A percentile compares a stretch with the other conserved stretches of the same genome.
Conservation (phyloP, 2,888 invertebrate species). For the Oscheius sp. region DNA sequence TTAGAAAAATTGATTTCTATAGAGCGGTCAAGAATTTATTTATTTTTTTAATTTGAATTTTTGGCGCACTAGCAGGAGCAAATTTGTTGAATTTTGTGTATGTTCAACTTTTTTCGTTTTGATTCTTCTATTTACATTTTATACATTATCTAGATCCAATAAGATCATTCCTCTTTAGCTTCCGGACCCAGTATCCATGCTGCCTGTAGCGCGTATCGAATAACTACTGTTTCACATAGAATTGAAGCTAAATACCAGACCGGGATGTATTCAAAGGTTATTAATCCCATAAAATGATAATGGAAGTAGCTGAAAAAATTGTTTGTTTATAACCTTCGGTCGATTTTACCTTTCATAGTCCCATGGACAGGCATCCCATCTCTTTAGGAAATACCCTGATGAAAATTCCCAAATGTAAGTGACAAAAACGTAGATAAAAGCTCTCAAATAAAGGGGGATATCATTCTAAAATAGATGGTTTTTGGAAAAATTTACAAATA, state of each 20-base stretch:
- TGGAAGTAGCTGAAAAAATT: constrained; percentile 70
- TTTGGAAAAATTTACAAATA: neutral
- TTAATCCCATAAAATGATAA: constrained; percentile 73
- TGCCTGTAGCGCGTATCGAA: constrained; percentile 50
- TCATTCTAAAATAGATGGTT: constrained; percentile 44
- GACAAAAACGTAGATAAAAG: constrained; percentile 71
- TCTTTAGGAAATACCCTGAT: constrained; percentile 72
- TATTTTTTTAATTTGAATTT: too few species aligned
- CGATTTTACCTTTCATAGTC: constrained; percentile 71
- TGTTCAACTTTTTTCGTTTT: too few species aligned
- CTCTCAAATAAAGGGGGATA: constrained; percentile 71
- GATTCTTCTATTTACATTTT: too few species aligned
- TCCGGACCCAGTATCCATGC: constrained; percentile 20
- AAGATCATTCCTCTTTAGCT: neutral
- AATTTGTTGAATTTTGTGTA: too few species aligned
- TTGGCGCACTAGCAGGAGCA: too few species aligned
- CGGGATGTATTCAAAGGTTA: constrained; percentile 74
- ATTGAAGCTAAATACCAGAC: constrained; percentile 72
- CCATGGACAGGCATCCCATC: constrained; percentile 75
- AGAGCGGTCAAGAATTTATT: too few species aligned
- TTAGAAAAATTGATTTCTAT: too few species aligned
- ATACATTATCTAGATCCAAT: neutral
- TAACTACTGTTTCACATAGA: constrained; percentile 68
- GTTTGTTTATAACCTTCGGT: neutral
- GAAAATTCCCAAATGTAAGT: constrained; percentile 74